Evolutionary conservation across 2,888 invertebrate species (phyloP).

Genomic region (Acrocera orbiculus): DNA sequence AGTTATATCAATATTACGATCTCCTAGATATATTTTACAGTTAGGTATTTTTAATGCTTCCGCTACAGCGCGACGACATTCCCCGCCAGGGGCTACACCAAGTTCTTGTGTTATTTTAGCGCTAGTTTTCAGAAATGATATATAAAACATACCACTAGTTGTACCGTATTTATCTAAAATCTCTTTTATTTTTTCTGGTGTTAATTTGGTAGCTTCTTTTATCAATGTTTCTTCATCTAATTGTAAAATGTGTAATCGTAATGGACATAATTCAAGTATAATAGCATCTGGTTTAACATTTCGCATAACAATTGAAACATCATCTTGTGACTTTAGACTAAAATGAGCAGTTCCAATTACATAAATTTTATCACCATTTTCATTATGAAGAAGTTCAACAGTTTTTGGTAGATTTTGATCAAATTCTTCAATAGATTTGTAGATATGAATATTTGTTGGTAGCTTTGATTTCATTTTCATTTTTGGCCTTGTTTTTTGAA

Average conservation of each 20-base stretch:
- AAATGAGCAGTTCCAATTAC: constrained; percentile 91
- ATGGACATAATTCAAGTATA: constrained; percentile 75
- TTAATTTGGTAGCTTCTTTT: constrained; percentile 66
- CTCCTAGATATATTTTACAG: constrained; percentile 70
- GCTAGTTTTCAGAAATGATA: constrained; percentile 69
- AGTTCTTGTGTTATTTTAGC: constrained; percentile 77
- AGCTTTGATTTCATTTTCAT: too few species aligned
- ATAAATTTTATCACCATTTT: constrained; percentile 66
- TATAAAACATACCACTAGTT: constrained; percentile 56
- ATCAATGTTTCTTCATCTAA: constrained; percentile 74
- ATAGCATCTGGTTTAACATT: constrained; percentile 49
- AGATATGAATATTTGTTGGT: constrained; percentile 6
- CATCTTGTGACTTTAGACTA: constrained; percentile 76
- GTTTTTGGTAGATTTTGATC: constrained; percentile 32
- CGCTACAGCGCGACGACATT: constrained; percentile 70
- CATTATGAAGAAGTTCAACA: constrained; percentile 52
- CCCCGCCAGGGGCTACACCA: constrained; percentile 93
- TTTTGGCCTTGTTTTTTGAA: too few species aligned
- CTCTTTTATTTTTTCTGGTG: constrained; percentile 41
- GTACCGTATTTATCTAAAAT: constrained; percentile 14
- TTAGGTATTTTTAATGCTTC: constrained; percentile 49
- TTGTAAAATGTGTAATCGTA: constrained; percentile 64
- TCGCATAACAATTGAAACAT: constrained; percentile 46
- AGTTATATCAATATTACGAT: constrained; percentile 77
- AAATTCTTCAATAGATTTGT: constrained; percentile 12